These are phyloP conservation scores for Pteropus rufus DNA, from an alignment of 2,797 vertebrate species.

Conservation along the genomic window DNA sequence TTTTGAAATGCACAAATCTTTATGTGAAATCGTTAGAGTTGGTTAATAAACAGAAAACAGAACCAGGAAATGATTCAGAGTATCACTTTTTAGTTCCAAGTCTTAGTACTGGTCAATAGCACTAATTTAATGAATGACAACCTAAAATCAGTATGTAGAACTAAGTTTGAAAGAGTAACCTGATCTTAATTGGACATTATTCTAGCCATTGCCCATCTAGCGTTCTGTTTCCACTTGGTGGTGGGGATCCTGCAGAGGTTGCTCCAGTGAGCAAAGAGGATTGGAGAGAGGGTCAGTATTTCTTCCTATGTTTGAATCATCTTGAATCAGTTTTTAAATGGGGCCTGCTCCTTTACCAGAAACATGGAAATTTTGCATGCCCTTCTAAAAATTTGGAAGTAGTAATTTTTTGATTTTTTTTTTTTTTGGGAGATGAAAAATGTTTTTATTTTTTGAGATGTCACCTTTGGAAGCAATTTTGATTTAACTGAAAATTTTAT, in stretches of 20 bases:
- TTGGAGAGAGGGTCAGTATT: neutral
- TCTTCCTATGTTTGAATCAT: neutral
- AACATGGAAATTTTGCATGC: neutral
- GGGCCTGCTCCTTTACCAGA: neutral
- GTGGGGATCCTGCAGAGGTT: neutral
- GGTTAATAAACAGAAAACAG: neutral
- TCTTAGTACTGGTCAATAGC: neutral
- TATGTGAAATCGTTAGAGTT: neutral
- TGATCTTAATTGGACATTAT: neutral
- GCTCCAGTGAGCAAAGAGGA: neutral
- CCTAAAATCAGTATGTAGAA: neutral
- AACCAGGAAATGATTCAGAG: neutral
- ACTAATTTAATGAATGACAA: neutral
- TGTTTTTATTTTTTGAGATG: neutral
- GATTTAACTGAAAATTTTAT: constrained; percentile 20
- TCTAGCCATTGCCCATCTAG: neutral
- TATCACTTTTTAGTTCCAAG: neutral
- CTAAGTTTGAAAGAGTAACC: neutral
- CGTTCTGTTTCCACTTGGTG: neutral
- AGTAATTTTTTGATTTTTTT: neutral
- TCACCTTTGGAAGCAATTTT: neutral
- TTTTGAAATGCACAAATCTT: neutral
- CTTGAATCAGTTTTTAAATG: neutral
- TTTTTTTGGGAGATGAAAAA: neutral
- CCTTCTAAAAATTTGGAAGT: neutral